Base-by-base conservation (phyloP, 2,113 vertebrate species). In the Tachuris rubrigastra region DNA sequence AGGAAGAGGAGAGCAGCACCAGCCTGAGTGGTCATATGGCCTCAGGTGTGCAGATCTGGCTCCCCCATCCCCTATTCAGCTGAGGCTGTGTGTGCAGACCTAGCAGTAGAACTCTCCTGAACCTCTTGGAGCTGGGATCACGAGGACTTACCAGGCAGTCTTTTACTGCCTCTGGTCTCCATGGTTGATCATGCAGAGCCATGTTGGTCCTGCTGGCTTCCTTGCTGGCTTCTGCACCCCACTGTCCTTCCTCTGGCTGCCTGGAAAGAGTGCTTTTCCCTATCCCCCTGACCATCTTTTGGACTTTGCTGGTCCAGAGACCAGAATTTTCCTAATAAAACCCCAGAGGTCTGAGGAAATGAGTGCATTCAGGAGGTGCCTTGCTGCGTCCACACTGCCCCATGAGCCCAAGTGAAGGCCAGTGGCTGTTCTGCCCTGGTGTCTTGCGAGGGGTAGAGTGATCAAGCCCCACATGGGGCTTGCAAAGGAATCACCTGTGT, bases 71-170 rank as follows among this genome's bases (percentile, higher is more conserved):
- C 22, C 16, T 23, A 0, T 69, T 21, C 22, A 49, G 24, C 8
- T 73, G 46, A 31, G 1, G 2, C n/a, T 30, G 5, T 41, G 63
- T 44, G n/a, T 62, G n/a, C 58, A 79, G 78, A 42, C 66, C 67
- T 44, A 55, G 46, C 24, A 23, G 0, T 3, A 42, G 50, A 21
- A 33, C 18, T 80, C 17, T 68, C 24, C 50, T 62, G 55, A 81
- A 14, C 35, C 73, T 42, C 41, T 44, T 47, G 31, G 50, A 31
- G 55, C 53, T 90, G 72, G 31, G 22, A 25, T 69, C 59, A 16
- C 0, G 0, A 67, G 20, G 35, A 42, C 23, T 74, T 58, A 3
- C 8, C 12, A n/a, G n/a, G n/a, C n/a, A 8, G 13, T 33, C 63
- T 81, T 78, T 59, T n/a, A 13, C 18, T 65, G 47, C 39, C 47